phyloP scores from a whole-genome alignment of 2,888 invertebrate species.

The Eilema griseolum region DNA sequence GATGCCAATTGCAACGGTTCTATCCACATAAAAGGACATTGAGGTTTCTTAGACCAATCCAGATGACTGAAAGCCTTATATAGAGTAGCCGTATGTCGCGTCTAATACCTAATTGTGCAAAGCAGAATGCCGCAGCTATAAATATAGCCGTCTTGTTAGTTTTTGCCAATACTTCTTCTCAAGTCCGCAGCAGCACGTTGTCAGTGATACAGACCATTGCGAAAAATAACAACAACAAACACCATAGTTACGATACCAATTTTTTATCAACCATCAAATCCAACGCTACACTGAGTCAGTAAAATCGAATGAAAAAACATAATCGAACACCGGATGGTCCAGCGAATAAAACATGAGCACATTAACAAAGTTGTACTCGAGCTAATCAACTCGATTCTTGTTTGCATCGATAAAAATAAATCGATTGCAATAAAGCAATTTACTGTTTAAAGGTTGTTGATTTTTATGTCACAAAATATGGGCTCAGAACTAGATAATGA shows the following conservation, averaged over 20 bases:
- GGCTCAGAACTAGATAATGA: slow-evolving; percentile 46
- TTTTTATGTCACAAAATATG: slow-evolving; percentile 54
- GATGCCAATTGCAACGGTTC: neutral
- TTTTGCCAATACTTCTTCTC: neutral
- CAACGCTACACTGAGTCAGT: slow-evolving; percentile 29
- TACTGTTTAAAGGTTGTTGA: slow-evolving; percentile 47
- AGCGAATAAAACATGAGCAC: slow-evolving; percentile 50
- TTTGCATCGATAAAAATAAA: slow-evolving; percentile 43
- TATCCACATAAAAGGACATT: neutral
- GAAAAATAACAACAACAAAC: neutral
- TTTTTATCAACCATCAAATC: neutral
- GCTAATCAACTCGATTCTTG: slow-evolving; percentile 46
- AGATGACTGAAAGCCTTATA: neutral
- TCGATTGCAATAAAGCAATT: slow-evolving; percentile 51
- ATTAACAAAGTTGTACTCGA: slow-evolving; percentile 46
- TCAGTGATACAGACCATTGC: neutral
- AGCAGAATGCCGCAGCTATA: neutral
- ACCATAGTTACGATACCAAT: neutral
- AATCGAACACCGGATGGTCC: slow-evolving; percentile 51
- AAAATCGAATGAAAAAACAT: slow-evolving; percentile 55
- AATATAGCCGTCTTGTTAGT: neutral
- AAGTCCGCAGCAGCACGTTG: neutral
- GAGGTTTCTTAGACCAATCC: neutral
- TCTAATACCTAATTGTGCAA: neutral
- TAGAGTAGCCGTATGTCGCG: neutral